These are phyloP conservation scores for Pseudococcus viburni DNA, from an alignment of 2,888 invertebrate genomes.

Conservation along the genomic window DNA sequence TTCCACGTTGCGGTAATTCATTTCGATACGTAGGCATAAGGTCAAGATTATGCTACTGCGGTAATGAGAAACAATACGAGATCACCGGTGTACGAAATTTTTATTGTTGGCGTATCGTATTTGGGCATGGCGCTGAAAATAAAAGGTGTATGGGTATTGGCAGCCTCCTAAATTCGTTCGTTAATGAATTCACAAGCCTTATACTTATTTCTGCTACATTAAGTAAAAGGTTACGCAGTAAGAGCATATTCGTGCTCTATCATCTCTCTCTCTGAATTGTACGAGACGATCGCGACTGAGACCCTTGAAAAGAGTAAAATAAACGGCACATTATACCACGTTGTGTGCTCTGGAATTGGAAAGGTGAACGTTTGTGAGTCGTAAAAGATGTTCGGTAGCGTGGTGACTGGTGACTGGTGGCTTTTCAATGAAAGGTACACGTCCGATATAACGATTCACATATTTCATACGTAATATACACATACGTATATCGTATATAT, in stretches of 20 bases:
- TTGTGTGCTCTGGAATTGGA: background rate
- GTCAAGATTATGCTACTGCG: conserved; percentile 1
- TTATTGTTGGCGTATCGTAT: background rate
- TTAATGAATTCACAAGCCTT: conserved; percentile 22
- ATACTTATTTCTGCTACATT: conserved; percentile 36
- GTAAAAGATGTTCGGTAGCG: background rate
- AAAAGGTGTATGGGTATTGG: background rate
- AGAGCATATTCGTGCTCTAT: conserved; percentile 2
- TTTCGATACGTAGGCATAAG: background rate
- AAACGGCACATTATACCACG: background rate
- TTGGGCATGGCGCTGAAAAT: background rate
- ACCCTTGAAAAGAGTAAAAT: conserved; percentile 3
- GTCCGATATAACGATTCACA: background rate
- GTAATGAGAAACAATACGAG: background rate
- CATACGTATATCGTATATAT: background rate
- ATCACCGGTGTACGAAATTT: conserved; percentile 12
- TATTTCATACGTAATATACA: background rate
- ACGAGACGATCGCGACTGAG: background rate
- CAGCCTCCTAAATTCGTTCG: background rate
- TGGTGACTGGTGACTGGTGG: background rate
- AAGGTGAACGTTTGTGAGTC: background rate
- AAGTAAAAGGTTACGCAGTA: background rate
- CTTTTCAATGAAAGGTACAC: background rate
- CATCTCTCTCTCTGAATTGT: background rate
- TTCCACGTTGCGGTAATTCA: background rate